Evolutionary conservation across 2,113 vertebrate species (phyloP).

Genomic region (Leptosomus discolor): DNA sequence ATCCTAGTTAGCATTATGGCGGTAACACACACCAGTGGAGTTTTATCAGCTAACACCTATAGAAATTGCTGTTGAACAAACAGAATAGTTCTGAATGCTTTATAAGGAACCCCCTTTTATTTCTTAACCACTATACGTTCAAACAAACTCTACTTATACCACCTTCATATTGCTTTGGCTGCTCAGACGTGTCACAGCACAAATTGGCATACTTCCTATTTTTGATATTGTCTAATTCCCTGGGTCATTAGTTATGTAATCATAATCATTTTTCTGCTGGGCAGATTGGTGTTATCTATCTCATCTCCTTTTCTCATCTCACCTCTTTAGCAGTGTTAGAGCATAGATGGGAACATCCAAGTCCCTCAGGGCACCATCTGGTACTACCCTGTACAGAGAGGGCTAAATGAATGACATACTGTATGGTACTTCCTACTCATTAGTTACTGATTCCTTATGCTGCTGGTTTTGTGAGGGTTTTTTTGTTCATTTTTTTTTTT

Average conservation of each 20-base stretch:
- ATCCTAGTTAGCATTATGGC: background rate
- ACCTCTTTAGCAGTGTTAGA: constrained; percentile 54
- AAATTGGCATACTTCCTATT: constrained; percentile 45
- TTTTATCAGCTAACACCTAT: background rate
- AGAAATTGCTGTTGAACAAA: background rate
- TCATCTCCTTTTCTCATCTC: constrained; percentile 49
- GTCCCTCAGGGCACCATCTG: constrained; percentile 74
- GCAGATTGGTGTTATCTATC: constrained; percentile 61
- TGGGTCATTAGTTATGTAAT: constrained; percentile 75
- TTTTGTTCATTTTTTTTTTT: background rate
- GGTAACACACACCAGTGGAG: background rate
- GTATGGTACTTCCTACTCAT: constrained; percentile 47
- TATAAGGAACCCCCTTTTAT: background rate
- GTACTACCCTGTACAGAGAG: constrained; percentile 42
- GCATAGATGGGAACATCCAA: constrained; percentile 53
- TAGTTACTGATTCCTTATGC: constrained; percentile 26
- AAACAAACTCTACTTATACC: background rate
- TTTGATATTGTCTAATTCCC: constrained; percentile 71
- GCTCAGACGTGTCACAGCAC: constrained; percentile 34
- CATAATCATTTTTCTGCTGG: constrained; percentile 72
- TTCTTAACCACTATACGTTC: background rate
- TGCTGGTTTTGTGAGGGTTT: background rate
- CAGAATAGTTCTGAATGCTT: background rate
- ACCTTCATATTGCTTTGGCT: background rate
- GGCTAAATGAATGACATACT: constrained; percentile 62